phyloP scores from a whole-genome alignment of 2,113 vertebrate species.

The Rhegmatorhina hoffmannsi region DNA sequence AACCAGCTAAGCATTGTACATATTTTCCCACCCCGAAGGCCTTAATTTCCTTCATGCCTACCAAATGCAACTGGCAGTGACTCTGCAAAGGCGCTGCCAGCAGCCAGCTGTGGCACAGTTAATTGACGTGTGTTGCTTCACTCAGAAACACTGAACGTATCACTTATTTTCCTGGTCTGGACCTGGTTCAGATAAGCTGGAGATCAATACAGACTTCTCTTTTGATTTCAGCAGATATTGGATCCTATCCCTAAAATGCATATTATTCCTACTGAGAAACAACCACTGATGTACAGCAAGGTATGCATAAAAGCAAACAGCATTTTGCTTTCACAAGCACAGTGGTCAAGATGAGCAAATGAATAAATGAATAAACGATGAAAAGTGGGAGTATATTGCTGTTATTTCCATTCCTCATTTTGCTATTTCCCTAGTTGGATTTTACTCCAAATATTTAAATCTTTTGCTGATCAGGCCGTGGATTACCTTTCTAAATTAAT shows the following conservation, averaged over 20 bases:
- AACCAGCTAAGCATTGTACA: not conserved
- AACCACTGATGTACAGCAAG: not conserved
- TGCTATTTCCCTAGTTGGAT: not conserved
- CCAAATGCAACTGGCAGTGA: not conserved
- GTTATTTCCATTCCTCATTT: not conserved
- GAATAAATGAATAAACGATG: not conserved
- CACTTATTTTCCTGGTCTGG: not conserved
- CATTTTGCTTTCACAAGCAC: not conserved
- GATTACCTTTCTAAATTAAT: slow-evolving; percentile 21
- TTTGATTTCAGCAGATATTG: not conserved
- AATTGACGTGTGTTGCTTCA: not conserved
- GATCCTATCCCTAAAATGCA: not conserved
- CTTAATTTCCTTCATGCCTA: not conserved
- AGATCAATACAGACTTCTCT: not conserved
- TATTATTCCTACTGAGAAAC: not conserved
- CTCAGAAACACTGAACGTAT: not conserved
- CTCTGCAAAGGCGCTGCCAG: not conserved
- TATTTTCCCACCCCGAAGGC: not conserved
- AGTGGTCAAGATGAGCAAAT: not conserved
- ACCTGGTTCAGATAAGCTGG: not conserved
- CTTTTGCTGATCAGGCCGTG: not conserved
- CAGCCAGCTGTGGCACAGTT: not conserved
- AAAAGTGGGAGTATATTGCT: not conserved
- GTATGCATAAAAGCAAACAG: not conserved
- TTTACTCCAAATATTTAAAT: not conserved